A percentile compares a stretch with the other conserved stretches of the same genome.
Conservation (phyloP, 2,113 vertebrate species). For the Stigmatopora nigra region DNA sequence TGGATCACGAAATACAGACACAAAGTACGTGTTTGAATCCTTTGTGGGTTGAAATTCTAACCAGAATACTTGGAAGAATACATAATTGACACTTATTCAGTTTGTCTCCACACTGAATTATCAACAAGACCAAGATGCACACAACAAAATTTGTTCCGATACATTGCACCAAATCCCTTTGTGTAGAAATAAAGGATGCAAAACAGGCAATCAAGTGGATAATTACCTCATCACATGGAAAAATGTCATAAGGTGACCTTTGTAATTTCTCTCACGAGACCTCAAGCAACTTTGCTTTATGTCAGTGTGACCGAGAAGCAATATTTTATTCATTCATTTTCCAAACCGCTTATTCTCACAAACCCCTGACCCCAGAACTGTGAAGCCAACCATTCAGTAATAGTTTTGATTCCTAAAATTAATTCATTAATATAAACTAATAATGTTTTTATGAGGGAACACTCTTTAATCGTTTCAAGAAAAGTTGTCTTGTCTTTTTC, state of each 20-base stretch:
- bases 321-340: background rate
- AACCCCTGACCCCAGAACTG: too few relatives aligned
- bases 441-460: background rate
- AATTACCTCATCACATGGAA: conserved; percentile 40
- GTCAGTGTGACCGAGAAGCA: background rate
- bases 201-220: conserved; percentile 18
- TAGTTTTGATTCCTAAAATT: background rate
- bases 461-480: background rate
- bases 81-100: too few relatives aligned
- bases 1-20: too few relatives aligned
- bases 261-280: conserved; percentile 15
- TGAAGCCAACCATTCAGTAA: too few relatives aligned
- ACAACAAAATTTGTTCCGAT: background rate
- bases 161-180: conserved; percentile 34
- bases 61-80: too few relatives aligned
- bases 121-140: too few relatives aligned
- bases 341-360: too few relatives aligned
- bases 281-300: conserved; percentile 22
- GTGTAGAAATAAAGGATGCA: conserved; percentile 14
- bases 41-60: too few relatives aligned
- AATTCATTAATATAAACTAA: background rate
- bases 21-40: too few relatives aligned
- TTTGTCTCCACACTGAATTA: too few relatives aligned
- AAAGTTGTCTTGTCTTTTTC: background rate
- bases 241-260: conserved; percentile 44